Base-by-base conservation (phyloP, 2,797 vertebrate genomes). In the Chiloscyllium punctatum region DNA sequence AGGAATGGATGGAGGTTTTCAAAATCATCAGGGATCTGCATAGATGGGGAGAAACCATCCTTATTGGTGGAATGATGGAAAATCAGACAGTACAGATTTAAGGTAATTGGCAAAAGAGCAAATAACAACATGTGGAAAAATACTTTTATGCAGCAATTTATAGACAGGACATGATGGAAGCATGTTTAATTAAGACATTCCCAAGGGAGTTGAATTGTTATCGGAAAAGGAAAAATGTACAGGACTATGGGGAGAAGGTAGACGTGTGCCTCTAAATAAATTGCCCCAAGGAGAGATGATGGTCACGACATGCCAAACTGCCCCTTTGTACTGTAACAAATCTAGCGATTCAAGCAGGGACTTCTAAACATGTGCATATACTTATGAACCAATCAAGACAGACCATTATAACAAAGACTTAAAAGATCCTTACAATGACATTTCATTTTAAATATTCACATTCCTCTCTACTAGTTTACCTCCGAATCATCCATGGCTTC, bases 401-500 rank as follows among this genome's bases (percentile, higher is more conserved):
- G 30, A 69, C 68, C n/a, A 84, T 30, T 77, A 77, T n/a, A 77
- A 77, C 30, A n/a, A 11, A 77, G 30, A 30, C 30, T 77, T n/a
- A 84, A 23, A 62, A 42, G 37, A 37, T 95, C 33, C 57, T 79
- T 42, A 74, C 30, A 84, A 95, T 92, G 48, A 25, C 82, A 84
- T 48, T 23, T 48, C 82, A 84, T 0, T 8, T 86, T 91, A 79
- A 57, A 57, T 15, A 69, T 48, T 68, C 48, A 72, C 3, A 16
- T 37, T 66, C 23, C 51, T 57, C 87, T 51, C 37, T 21, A 79
- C 21, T 62, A n/a, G 27, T 0, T 96, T 96, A 99, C 99, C 98
- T 99, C 98, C 7, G 98, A 97, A 77, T 98, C 96, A 72, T 98
- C 99, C 99, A 99, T 99, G 4, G 99, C 99, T 95, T 99, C 98